phyloP scores from a whole-genome alignment of 2,113 vertebrate genomes.

The Misgurnus anguillicaudatus region DNA sequence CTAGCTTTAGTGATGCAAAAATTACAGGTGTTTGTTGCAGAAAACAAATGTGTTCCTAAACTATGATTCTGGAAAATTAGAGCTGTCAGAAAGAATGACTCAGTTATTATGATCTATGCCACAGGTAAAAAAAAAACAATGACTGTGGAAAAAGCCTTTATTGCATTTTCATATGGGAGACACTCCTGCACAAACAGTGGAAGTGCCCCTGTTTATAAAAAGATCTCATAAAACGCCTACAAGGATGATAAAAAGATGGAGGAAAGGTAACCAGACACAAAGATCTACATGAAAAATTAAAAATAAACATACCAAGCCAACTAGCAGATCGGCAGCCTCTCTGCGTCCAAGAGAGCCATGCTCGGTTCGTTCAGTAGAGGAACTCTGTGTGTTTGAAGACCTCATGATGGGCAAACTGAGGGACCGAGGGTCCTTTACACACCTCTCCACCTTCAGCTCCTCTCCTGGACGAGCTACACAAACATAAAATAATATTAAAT shows the following conservation, averaged over 20 bases:
- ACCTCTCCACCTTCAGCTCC: slow-evolving; percentile 87
- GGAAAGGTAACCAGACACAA: not conserved
- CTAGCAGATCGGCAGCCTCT: slow-evolving; percentile 80
- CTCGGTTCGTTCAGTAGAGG: slow-evolving; percentile 71
- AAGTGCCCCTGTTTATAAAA: not conserved
- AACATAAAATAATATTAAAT: slow-evolving; percentile 18
- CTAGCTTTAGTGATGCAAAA: no score
- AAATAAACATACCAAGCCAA: slow-evolving; percentile 65
- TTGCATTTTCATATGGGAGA: not conserved
- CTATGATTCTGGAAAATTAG: no score
- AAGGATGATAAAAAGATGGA: slow-evolving; percentile 7
- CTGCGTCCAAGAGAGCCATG: slow-evolving; percentile 69
- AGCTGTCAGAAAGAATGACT: not conserved
- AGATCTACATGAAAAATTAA: not conserved
- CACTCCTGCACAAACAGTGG: not conserved
- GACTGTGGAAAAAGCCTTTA: not conserved
- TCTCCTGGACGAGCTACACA: slow-evolving; percentile 82
- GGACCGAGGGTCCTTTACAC: slow-evolving; percentile 79
- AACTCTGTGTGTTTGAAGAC: slow-evolving; percentile 59
- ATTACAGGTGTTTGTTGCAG: no score
- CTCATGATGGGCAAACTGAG: slow-evolving; percentile 86
- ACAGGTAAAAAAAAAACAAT: not conserved
- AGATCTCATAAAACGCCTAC: not conserved
- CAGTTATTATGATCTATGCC: not conserved
- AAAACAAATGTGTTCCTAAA: no score